A percentile compares a stretch with the other conserved stretches of the same genome.
Evolutionary conservation across 1,140 invertebrate genomes (phyloP).

Genomic region (Hirudo medicinalis): DNA sequence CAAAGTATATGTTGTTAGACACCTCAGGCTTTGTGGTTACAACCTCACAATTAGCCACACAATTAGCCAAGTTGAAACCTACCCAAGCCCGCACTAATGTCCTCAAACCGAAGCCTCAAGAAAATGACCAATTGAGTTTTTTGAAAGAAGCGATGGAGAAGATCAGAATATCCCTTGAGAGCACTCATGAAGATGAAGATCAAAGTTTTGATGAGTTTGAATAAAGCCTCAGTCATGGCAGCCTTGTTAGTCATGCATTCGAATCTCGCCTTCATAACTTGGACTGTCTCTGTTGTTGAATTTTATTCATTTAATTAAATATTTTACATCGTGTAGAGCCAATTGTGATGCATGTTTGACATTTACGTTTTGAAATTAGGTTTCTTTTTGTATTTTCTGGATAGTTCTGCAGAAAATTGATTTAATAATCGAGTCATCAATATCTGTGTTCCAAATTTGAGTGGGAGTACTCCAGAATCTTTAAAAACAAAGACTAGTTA

Average conservation of each 20-base stretch:
- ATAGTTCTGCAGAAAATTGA: too few relatives aligned
- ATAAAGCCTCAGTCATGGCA: background rate
- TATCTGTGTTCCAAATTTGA: too few relatives aligned
- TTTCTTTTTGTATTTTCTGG: background rate
- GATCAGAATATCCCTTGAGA: background rate
- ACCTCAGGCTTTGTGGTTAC: background rate
- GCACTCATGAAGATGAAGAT: constrained; percentile 8
- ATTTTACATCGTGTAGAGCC: background rate
- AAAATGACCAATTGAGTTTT: background rate
- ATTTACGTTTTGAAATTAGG: background rate
- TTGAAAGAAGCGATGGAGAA: constrained; percentile 5
- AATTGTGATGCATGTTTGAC: constrained; percentile 5
- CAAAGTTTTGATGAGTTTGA: background rate
- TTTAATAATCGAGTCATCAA: too few relatives aligned
- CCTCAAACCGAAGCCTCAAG: background rate
- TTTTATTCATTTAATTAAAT: background rate
- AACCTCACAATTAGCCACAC: background rate
- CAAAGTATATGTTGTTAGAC: background rate
- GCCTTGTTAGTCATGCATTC: background rate
- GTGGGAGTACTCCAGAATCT: too few relatives aligned
- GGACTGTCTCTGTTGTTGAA: background rate
- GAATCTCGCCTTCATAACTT: too few relatives aligned
- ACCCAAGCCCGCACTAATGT: background rate
- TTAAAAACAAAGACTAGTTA: too few relatives aligned
- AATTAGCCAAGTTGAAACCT: constrained; percentile 6